Base-by-base conservation (phyloP, 2,113 vertebrate species). In the Protobothrops flavoviridis region DNA sequence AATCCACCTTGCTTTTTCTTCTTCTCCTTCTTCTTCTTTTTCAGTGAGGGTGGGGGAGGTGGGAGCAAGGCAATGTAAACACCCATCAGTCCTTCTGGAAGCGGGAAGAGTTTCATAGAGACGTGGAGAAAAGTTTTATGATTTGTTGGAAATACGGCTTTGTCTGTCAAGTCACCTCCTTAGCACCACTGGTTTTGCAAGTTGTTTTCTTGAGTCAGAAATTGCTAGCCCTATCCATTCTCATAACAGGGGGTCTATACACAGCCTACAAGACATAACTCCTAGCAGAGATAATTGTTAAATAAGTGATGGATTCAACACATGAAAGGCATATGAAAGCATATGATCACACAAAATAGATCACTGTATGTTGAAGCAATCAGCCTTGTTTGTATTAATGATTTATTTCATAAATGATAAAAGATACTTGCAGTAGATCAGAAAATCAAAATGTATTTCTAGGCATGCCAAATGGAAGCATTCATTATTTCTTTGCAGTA, bases 41-140 rank as follows among this genome's bases (percentile, higher is more conserved):
- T 95, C 93, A 23, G 95, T 1, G 8, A 93, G 69, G 85, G 29
- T 93, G 89, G 85, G 92, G 89, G 95, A 94, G 33, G 92, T 90
- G 89, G 74, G n/a, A 86, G 85, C 94, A 92, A 94, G 94, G 93
- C 94, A 57, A 91, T 93, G 95, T 94, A 92, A 97, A 94, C 94
- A 93, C 4, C n/a, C 93, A 94, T 95, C 94, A 96, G 95, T 93
- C 95, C 95, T 81, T 39, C 69, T 81, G n/a, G 95, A 96, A 96
- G 96, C 95, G 96, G 95, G 95, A 95, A 95, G 69, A 88, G 86
- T 93, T 0, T 59, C 92, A 89, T 85, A 59, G 91, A 93, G 94
- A 88, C 56, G 94, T 81, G 88, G 93, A 88, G 93, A 81, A 45
- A 94, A 94, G 45, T 39, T 64, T 94, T 64, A 94, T 87, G 81